phyloP scores from a whole-genome alignment of 2,888 invertebrate species.

The Aethes cnicana region DNA sequence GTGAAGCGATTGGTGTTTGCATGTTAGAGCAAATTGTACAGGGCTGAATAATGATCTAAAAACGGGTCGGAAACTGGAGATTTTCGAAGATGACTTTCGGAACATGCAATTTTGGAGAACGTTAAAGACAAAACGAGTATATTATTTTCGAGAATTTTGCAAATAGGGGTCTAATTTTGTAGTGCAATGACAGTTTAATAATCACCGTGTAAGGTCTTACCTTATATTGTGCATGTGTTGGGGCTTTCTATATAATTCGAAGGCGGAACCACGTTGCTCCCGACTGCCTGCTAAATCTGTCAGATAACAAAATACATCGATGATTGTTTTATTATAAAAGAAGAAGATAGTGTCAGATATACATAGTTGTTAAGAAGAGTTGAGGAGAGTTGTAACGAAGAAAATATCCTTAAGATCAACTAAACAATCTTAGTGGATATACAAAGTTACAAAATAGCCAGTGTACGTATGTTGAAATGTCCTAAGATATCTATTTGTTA shows the following conservation, averaged over 20 bases:
- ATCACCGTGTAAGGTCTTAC: slow-evolving; percentile 68
- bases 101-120: slow-evolving; percentile 54
- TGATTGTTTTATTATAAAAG: background rate
- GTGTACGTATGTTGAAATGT: too few species aligned
- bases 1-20: slow-evolving; percentile 83
- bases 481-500: too few species aligned
- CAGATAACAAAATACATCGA: background rate
- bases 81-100: slow-evolving; percentile 36
- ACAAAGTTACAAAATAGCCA: too few species aligned
- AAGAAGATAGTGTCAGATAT: too few species aligned
- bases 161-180: slow-evolving; percentile 21
- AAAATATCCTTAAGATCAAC: too few species aligned
- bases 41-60: slow-evolving; percentile 54
- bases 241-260: slow-evolving; percentile 95
- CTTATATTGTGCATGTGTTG: slow-evolving; percentile 91
- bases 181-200: slow-evolving; percentile 15
- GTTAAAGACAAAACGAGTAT: background rate
- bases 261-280: slow-evolving; percentile 96
- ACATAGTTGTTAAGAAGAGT: too few species aligned
- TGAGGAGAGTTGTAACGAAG: too few species aligned
- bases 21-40: slow-evolving; percentile 83
- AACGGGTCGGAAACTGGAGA: slow-evolving; percentile 33
- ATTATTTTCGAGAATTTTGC: slow-evolving; percentile 8
- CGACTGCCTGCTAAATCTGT: slow-evolving; percentile 90
- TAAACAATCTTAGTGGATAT: too few species aligned